phyloP scores from a whole-genome alignment of 2,113 vertebrate genomes.

The Gavialis gangeticus region DNA sequence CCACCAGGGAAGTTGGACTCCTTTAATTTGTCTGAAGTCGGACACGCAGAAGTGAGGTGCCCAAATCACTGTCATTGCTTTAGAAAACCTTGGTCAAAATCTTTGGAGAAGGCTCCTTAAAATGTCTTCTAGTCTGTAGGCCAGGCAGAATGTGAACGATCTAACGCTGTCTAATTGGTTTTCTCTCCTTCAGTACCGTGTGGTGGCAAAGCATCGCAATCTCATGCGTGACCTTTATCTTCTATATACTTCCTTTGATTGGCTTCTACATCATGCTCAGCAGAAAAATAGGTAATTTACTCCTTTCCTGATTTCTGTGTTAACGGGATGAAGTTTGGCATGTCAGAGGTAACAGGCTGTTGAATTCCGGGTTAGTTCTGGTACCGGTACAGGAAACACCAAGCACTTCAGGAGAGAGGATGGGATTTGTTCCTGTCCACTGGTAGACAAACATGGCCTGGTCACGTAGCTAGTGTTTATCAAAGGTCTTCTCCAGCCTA shows the following conservation, averaged over 20 bases:
- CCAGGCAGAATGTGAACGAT: accelerated
- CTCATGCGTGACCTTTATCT: neutral
- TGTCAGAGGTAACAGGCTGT: neutral
- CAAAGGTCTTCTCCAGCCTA: no score
- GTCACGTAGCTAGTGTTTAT: no score
- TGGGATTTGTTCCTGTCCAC: no score
- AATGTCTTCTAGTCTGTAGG: accelerated
- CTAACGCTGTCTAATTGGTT: neutral
- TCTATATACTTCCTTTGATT: constrained; percentile 22
- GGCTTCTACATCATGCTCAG: constrained; percentile 47
- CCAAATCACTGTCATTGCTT: accelerated
- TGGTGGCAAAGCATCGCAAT: constrained; percentile 50
- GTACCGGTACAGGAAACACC: neutral
- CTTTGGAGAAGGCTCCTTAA: neutral
- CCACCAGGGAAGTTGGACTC: accelerated
- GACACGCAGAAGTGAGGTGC: no score
- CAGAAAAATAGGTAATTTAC: constrained; percentile 68
- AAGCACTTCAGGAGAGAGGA: neutral
- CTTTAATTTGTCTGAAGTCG: neutral
- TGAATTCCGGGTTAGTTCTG: neutral
- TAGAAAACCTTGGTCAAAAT: accelerated
- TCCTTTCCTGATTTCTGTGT: neutral
- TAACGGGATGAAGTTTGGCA: accelerated
- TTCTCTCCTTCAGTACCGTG: neutral
- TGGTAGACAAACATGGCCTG: no score